Conservation (phyloP, 2,113 vertebrate genomes). For the Sardina pilchardus region DNA sequence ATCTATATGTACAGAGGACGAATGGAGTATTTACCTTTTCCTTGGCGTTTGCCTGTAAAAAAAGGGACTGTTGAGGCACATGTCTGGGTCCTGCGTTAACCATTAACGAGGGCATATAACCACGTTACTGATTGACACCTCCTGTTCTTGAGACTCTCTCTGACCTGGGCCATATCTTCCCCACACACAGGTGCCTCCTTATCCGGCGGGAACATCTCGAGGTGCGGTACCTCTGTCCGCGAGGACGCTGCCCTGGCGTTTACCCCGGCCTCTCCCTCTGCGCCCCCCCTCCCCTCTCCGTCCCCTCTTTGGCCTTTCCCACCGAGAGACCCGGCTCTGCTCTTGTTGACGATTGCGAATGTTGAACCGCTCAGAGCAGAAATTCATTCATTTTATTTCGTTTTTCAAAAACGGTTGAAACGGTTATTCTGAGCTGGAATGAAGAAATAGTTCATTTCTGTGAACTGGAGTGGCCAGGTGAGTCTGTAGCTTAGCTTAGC, state of each 20-base stretch:
- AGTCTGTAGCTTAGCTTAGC: too few relatives aligned
- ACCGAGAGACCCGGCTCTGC: neutral
- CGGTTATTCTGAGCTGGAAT: too few relatives aligned
- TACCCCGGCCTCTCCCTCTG: conserved; percentile 9
- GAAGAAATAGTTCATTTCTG: too few relatives aligned
- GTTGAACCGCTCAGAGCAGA: too few relatives aligned
- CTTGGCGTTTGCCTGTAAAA: conserved; percentile 54
- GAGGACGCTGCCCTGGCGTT: conserved; percentile 30
- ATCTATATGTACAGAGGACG: conserved; percentile 1
- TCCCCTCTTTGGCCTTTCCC: conserved; percentile 21
- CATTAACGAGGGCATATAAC: conserved; percentile 74
- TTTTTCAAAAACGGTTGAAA: too few relatives aligned
- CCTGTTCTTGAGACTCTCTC: conserved; percentile 61
- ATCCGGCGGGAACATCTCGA: conserved; percentile 36
- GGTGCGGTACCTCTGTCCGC: conserved; percentile 30
- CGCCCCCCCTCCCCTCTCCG: neutral
- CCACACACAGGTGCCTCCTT: conserved; percentile 48
- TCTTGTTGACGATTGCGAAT: too few relatives aligned
- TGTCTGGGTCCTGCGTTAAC: conserved; percentile 66
- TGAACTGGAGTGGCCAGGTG: too few relatives aligned
- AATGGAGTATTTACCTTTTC: conserved; percentile 58
- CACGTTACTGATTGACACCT: conserved; percentile 74
- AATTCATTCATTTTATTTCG: too few relatives aligned
- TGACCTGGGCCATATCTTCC: conserved; percentile 62
- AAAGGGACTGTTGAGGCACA: conserved; percentile 53